phyloP scores from a whole-genome alignment of 2,888 invertebrate species.

The Crematogaster levior region DNA sequence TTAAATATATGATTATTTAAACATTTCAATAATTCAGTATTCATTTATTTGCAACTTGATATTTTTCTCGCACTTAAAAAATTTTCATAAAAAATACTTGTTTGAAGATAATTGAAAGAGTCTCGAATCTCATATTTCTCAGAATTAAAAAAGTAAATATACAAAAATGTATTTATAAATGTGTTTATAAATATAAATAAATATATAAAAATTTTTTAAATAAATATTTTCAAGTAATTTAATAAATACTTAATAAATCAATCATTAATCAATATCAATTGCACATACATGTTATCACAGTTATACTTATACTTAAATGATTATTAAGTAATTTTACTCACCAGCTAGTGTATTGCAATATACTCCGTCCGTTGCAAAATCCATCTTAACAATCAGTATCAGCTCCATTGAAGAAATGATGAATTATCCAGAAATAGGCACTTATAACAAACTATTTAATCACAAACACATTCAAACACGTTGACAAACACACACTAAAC shows the following conservation, averaged over 20 bases:
- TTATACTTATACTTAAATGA: not conserved
- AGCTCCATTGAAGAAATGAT: not conserved
- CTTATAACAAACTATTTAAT: not conserved
- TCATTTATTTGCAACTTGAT: not conserved
- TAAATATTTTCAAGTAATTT: not conserved
- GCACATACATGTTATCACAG: not conserved
- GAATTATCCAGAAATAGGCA: not conserved
- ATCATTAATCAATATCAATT: not conserved
- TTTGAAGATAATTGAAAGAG: not conserved
- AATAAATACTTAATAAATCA: not conserved
- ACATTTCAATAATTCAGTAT: not conserved
- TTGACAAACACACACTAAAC: not conserved
- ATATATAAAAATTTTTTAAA: not conserved
- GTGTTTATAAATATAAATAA: too few relatives aligned
- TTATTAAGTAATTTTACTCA: constrained; percentile 1
- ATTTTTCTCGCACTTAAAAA: too few relatives aligned
- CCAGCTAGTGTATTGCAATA: not conserved
- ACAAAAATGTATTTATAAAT: too few relatives aligned
- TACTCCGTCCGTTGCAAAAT: not conserved
- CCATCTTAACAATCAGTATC: not conserved
- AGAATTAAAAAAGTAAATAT: not conserved
- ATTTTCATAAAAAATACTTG: not conserved
- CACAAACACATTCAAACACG: not conserved
- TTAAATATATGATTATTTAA: not conserved
- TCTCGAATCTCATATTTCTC: not conserved